Percentiles rank a stretch among this genome's conserved stretches.
phyloP scores from a whole-genome alignment of 2,113 vertebrate species.

The Spilogale gracilis region DNA sequence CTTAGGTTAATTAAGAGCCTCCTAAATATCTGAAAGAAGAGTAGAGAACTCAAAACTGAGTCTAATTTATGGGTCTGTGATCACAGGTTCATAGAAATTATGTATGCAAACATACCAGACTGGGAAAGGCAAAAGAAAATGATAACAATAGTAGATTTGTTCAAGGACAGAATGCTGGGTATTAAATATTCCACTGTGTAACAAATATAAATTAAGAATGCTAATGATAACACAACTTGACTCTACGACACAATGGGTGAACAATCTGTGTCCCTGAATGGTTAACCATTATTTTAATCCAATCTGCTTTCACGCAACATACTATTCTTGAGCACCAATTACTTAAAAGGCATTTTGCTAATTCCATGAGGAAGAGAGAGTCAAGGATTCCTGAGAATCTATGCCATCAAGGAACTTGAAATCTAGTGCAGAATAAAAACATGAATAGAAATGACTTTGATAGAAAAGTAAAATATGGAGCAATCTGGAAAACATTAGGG shows the following conservation, averaged over 20 bases:
- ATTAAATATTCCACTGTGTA: background rate
- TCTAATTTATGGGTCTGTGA: background rate
- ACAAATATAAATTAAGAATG: conserved; percentile 18
- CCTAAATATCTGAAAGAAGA: background rate
- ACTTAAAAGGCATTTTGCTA: conserved; percentile 43
- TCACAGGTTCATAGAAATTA: conserved; percentile 7
- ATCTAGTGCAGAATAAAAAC: conserved; percentile 33
- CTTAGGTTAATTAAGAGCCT: background rate
- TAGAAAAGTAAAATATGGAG: conserved; percentile 17
- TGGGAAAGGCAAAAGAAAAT: background rate
- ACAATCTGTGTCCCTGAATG: background rate
- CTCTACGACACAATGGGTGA: background rate
- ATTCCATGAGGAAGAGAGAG: background rate
- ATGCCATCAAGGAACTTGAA: background rate
- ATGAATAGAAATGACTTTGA: background rate
- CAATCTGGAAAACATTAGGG: background rate
- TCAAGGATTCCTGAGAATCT: conserved; percentile 46
- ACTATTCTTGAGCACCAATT: background rate
- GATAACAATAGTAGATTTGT: background rate
- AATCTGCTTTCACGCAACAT: background rate
- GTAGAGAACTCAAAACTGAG: background rate
- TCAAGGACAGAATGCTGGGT: background rate
- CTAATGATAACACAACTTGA: background rate
- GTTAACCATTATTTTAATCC: conserved; percentile 6
- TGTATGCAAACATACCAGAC: background rate